A percentile compares a stretch with the other conserved stretches of the same genome.
Conservation (phyloP, 2,797 vertebrate genomes). For the Thripadectes ignobilis region DNA sequence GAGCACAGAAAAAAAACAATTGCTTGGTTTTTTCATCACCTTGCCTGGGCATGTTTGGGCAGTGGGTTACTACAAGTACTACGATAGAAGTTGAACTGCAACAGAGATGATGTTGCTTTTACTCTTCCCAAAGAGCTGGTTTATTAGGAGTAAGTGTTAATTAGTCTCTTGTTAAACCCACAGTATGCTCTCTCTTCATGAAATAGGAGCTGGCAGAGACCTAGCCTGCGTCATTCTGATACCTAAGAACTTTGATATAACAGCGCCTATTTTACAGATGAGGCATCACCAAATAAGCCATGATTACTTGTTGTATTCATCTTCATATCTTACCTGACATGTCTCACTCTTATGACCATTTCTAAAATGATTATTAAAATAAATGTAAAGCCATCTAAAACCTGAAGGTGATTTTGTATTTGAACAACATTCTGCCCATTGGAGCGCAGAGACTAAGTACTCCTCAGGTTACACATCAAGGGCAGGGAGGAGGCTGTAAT, state of each 20-base stretch:
- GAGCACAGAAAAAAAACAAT: background rate
- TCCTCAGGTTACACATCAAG: background rate
- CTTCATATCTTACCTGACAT: accelerated
- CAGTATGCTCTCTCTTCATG: background rate
- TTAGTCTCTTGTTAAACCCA: background rate
- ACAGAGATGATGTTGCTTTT: background rate
- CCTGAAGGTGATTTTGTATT: background rate
- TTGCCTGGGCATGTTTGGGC: background rate
- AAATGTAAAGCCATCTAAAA: background rate
- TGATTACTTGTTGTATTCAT: background rate
- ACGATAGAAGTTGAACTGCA: background rate
- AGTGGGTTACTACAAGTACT: background rate
- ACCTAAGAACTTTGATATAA: background rate
- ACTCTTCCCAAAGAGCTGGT: background rate
- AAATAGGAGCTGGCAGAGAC: background rate
- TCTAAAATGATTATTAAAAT: background rate
- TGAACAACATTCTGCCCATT: background rate
- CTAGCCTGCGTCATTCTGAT: background rate
- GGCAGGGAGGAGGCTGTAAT: background rate
- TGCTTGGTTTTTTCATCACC: accelerated
- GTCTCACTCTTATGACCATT: background rate
- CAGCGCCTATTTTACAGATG: background rate
- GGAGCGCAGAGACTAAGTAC: background rate
- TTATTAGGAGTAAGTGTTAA: background rate
- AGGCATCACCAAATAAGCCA: background rate